Evolutionary conservation across 2,888 invertebrate species (phyloP).

Genomic region (Perithous albicinctus): DNA sequence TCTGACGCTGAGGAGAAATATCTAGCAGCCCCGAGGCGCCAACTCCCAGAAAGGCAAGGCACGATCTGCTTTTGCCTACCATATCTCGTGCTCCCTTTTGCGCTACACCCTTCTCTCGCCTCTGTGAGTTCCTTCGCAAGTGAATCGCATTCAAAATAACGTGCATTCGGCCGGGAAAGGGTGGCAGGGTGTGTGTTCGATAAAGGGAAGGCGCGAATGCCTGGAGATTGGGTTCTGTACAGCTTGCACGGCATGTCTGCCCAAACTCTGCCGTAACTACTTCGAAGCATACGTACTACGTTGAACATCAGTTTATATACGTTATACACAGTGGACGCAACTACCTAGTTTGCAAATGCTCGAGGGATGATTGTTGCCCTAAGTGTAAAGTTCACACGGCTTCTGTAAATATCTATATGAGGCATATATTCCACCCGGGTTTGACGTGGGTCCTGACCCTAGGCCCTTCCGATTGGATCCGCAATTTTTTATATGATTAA

Average conservation of each 20-base stretch:
- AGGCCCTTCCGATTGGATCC: no score
- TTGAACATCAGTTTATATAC: neutral
- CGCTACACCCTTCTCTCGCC: constrained; percentile 19
- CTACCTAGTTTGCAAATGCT: neutral
- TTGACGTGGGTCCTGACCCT: no score
- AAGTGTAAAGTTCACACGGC: no score
- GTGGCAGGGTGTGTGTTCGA: neutral
- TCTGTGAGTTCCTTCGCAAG: constrained; percentile 34
- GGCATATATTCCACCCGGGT: no score
- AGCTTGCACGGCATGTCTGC: constrained; percentile 32
- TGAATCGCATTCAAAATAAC: constrained; percentile 64
- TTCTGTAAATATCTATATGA: no score
- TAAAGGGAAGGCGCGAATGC: constrained; percentile 7
- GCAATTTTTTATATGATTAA: no score
- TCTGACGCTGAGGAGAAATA: constrained; percentile 38
- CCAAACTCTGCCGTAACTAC: constrained; percentile 37
- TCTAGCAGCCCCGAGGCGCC: constrained; percentile 39
- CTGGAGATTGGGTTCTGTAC: constrained; percentile 40
- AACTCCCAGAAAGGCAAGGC: constrained; percentile 10
- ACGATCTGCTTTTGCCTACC: constrained; percentile 47
- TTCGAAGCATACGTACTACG: neutral
- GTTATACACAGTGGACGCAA: neutral
- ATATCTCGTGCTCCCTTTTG: constrained; percentile 4
- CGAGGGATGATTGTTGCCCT: neutral
- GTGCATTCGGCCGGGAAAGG: no score